phyloP scores from a whole-genome alignment of 2,888 invertebrate species.

The Eupithecia abbreviata region DNA sequence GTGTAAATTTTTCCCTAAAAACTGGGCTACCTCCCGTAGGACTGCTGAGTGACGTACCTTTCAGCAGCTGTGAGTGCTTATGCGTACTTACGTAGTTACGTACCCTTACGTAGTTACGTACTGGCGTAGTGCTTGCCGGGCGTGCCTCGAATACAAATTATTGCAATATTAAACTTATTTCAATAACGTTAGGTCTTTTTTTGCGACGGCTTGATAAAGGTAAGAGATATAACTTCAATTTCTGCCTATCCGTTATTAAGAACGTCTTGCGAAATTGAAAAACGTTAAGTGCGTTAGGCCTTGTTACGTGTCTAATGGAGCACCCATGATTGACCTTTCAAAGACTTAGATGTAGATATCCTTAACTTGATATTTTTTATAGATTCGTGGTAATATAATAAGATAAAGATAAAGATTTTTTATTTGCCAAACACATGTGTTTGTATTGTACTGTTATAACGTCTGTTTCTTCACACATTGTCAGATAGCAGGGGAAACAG shows the following conservation, averaged over 20 bases:
- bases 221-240: not conserved
- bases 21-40: not conserved
- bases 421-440: too few species aligned
- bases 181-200: slow-evolving; percentile 1
- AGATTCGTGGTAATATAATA: not conserved
- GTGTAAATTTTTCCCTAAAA: slow-evolving; percentile 13
- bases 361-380: not conserved
- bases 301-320: not conserved
- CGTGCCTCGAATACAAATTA: slow-evolving; percentile 8
- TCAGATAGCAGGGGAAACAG: too few species aligned
- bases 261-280: not conserved
- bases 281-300: not conserved
- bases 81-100: slow-evolving; percentile 6
- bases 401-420: too few species aligned
- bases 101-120: slow-evolving; percentile 3
- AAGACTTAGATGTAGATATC: not conserved
- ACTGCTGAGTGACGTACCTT: slow-evolving; percentile 22
- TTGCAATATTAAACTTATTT: slow-evolving; percentile 3
- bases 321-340: not conserved
- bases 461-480: too few species aligned
- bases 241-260: not conserved
- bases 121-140: not conserved
- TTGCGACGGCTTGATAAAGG: not conserved
- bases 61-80: slow-evolving; percentile 12
- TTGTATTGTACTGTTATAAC: too few species aligned